phyloP scores from a whole-genome alignment of 2,888 invertebrate genomes.

The Melieria picta region DNA sequence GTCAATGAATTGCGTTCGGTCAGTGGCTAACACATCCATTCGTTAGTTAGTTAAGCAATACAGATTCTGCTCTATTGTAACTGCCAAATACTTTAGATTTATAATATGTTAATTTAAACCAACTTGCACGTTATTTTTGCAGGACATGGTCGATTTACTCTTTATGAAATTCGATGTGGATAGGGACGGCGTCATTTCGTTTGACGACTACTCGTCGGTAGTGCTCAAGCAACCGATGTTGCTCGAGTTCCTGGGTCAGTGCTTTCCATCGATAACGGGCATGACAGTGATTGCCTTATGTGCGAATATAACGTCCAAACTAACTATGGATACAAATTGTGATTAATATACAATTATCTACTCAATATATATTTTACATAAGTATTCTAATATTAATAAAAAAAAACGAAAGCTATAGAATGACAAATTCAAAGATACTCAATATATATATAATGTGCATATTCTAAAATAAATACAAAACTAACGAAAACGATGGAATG shows the following conservation, averaged over 20 bases:
- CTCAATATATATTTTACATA: too few relatives aligned
- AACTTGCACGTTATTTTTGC: neutral
- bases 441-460: too few relatives aligned
- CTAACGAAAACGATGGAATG: too few relatives aligned
- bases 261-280: constrained; percentile 71
- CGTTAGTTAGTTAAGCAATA: neutral
- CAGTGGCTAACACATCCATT: constrained; percentile 5
- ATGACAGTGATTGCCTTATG: constrained; percentile 60
- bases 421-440: too few relatives aligned
- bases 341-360: neutral
- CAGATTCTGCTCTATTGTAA: too few relatives aligned
- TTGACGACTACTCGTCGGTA: constrained; percentile 68
- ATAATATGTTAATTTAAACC: neutral
- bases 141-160: constrained; percentile 79
- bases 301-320: constrained; percentile 50
- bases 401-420: too few relatives aligned
- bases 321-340: constrained; percentile 36
- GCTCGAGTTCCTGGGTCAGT: constrained; percentile 78
- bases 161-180: constrained; percentile 80
- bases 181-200: constrained; percentile 78
- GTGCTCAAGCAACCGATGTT: constrained; percentile 74
- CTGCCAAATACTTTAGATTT: neutral
- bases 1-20: constrained; percentile 71
- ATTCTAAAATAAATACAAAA: too few relatives aligned
- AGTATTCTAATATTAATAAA: too few relatives aligned